Conservation (phyloP, 2,888 invertebrate genomes). For the Spatulosminthurus flaviceps region DNA sequence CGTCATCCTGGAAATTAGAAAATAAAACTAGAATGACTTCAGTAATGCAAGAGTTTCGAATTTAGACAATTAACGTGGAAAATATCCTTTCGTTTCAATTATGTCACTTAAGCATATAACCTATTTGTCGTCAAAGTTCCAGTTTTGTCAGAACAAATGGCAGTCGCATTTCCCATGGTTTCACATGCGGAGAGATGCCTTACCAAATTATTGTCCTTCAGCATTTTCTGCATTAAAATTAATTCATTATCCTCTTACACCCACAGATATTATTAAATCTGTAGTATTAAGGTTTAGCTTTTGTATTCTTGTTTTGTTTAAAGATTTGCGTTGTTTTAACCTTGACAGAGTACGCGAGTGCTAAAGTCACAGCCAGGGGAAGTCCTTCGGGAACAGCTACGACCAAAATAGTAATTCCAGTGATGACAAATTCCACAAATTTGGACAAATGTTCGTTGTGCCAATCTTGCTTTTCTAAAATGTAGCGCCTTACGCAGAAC, state of each 20-base stretch:
- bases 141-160: constrained; percentile 99
- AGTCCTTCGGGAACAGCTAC: constrained; percentile 99
- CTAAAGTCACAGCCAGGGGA: constrained; percentile 97
- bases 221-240: constrained; percentile 87
- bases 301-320: background rate
- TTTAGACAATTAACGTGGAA: too few relatives aligned
- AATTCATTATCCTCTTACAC: background rate
- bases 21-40: background rate
- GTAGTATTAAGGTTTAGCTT: too few relatives aligned
- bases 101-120: constrained; percentile 62
- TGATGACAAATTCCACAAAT: constrained; percentile 97
- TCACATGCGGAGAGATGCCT: constrained; percentile 99
- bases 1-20: constrained; percentile 77
- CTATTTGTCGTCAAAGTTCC: constrained; percentile 98
- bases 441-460: constrained; percentile 85
- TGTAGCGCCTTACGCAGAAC: constrained; percentile 92
- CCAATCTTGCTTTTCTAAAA: constrained; percentile 78
- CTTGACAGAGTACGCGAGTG: constrained; percentile 99
- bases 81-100: too few relatives aligned
- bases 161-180: constrained; percentile 99
- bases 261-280: background rate
- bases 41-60: too few relatives aligned
- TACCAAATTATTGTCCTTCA: constrained; percentile 99
- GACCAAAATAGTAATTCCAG: constrained; percentile 99
- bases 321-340: constrained; percentile 68